A percentile compares a stretch with the other conserved stretches of the same genome.
phyloP scores from a whole-genome alignment of 2,888 invertebrate genomes.

The Creontiades dilutus region DNA sequence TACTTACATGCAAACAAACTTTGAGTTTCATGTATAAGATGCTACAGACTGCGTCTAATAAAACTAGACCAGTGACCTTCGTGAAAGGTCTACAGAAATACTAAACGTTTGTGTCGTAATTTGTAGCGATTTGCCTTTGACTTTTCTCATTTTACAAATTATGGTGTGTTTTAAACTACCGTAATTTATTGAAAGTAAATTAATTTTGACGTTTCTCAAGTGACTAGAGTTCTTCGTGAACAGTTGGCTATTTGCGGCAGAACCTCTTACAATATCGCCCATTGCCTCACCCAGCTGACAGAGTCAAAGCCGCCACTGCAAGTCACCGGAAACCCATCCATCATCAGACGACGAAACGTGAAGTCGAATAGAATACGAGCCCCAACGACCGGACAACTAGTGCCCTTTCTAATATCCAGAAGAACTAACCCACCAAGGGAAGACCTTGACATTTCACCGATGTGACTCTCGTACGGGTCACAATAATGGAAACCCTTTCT shows the following conservation, averaged over 20 bases:
- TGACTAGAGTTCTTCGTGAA: not conserved
- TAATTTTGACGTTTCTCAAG: too few relatives aligned
- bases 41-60: too few relatives aligned
- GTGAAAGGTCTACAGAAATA: too few relatives aligned
- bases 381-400: not conserved
- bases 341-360: slow-evolving; percentile 4
- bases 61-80: too few relatives aligned
- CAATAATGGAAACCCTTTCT: slow-evolving; percentile 4
- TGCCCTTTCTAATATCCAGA: slow-evolving; percentile 28
- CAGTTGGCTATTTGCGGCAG: not conserved
- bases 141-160: too few relatives aligned
- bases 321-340: slow-evolving; percentile 3
- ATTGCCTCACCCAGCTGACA: not conserved
- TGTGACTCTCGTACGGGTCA: slow-evolving; percentile 10
- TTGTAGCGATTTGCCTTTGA: too few relatives aligned
- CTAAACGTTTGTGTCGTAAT: too few relatives aligned
- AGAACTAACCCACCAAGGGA: not conserved
- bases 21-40: too few relatives aligned
- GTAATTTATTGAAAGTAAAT: too few relatives aligned
- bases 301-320: not conserved
- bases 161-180: too few relatives aligned
- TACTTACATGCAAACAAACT: too few relatives aligned
- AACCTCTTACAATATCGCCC: not conserved
- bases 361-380: not conserved
- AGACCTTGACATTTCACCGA: slow-evolving; percentile 29